A percentile compares a stretch with the other conserved stretches of the same genome.
Conservation (phyloP, 2,888 invertebrate species). For the Dastarcus helophoroides region DNA sequence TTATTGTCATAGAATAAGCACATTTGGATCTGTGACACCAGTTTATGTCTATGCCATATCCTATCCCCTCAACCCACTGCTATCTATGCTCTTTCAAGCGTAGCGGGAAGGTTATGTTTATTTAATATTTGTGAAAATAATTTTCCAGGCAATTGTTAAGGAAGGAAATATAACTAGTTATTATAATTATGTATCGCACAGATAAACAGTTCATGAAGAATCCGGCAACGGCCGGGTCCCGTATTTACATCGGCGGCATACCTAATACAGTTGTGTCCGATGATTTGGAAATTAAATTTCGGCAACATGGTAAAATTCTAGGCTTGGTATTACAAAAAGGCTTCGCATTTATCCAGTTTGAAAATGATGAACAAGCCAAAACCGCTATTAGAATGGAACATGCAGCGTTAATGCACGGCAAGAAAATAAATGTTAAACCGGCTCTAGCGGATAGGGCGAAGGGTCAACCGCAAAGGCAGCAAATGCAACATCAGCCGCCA, state of each 20-base stretch:
- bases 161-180: too few relatives aligned
- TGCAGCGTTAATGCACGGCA: constrained; percentile 59
- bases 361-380: constrained; percentile 60
- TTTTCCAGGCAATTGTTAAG: too few relatives aligned
- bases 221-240: constrained; percentile 58
- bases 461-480: constrained; percentile 8
- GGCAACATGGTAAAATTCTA: constrained; percentile 57
- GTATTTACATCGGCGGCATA: constrained; percentile 74
- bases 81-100: too few relatives aligned
- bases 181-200: constrained; percentile 37
- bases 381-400: constrained; percentile 62
- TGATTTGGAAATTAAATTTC: constrained; percentile 65
- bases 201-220: constrained; percentile 52
- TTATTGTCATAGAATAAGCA: too few relatives aligned
- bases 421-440: constrained; percentile 54
- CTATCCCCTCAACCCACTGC: too few relatives aligned
- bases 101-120: too few relatives aligned
- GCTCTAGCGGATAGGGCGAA: constrained; percentile 36
- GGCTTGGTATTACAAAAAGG: constrained; percentile 65
- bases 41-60: too few relatives aligned
- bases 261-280: constrained; percentile 46
- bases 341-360: constrained; percentile 83
- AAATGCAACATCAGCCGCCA: constrained; percentile 4
- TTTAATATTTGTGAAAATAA: too few relatives aligned
- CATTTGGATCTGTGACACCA: too few relatives aligned